Evolutionary conservation across 1,140 invertebrate genomes (phyloP).

Genomic region (Asbolus verrucosus): DNA sequence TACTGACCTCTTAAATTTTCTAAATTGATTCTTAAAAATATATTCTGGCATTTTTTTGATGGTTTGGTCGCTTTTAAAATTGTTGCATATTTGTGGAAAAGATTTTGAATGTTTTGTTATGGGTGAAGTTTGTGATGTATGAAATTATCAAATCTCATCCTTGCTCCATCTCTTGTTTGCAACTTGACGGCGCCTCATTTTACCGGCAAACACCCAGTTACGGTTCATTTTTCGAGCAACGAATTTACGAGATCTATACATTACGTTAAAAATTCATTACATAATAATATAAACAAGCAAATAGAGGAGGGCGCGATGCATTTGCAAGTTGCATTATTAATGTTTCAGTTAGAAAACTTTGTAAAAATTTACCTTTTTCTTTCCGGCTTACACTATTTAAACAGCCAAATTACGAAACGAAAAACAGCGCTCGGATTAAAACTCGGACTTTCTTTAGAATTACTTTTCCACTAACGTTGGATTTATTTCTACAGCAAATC

Average conservation of each 20-base stretch:
- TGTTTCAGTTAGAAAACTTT: background rate
- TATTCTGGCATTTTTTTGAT: too few relatives aligned
- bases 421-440: too few relatives aligned
- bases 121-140: background rate
- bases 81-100: too few relatives aligned
- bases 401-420: constrained; percentile 1
- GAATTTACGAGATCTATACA: constrained; percentile 16
- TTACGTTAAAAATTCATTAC: constrained; percentile 10
- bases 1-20: too few relatives aligned
- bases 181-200: constrained; percentile 2
- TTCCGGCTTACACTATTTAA: background rate
- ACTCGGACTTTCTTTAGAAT: background rate
- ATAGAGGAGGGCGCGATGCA: constrained; percentile 9
- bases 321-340: constrained; percentile 4
- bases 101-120: too few relatives aligned
- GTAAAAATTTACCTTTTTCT: constrained; percentile 2
- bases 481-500: background rate
- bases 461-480: background rate
- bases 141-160: background rate
- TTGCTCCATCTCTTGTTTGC: constrained; percentile 1
- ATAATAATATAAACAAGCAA: constrained; percentile 26
- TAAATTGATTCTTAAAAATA: too few relatives aligned
- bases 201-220: constrained; percentile 5
- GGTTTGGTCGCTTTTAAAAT: too few relatives aligned
- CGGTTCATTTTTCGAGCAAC: constrained; percentile 2